Conservation (phyloP, 2,797 vertebrate species). For the Pseudomugil gertrudae region DNA sequence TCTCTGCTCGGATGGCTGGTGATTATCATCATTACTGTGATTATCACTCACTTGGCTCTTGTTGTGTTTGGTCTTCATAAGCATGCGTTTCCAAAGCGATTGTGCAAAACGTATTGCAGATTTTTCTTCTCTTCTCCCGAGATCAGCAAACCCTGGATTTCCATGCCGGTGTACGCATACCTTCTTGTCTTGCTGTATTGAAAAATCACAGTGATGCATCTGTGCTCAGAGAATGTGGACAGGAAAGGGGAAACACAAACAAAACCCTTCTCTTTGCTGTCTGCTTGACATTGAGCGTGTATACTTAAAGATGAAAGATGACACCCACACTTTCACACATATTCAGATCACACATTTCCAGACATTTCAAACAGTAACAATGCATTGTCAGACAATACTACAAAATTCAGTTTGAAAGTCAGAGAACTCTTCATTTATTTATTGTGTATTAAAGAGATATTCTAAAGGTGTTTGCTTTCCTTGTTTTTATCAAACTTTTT, state of each 20-base stretch:
- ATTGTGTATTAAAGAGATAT: constrained; percentile 47
- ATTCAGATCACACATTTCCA: constrained; percentile 44
- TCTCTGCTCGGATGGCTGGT: constrained; percentile 57
- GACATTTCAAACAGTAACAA: constrained; percentile 50
- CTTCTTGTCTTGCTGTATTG: constrained; percentile 33
- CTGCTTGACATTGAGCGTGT: constrained; percentile 61
- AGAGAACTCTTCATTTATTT: constrained; percentile 58
- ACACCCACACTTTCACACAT: constrained; percentile 18
- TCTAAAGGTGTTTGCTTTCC: constrained; percentile 34
- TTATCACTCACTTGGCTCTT: constrained; percentile 65
- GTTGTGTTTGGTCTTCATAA: constrained; percentile 43
- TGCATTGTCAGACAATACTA: constrained; percentile 46
- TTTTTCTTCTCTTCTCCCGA: not conserved
- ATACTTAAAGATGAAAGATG: constrained; percentile 58
- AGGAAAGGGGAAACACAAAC: not conserved
- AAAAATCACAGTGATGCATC: constrained; percentile 16
- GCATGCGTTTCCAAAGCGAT: constrained; percentile 29
- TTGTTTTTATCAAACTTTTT: constrained; percentile 41
- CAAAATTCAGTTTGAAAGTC: constrained; percentile 65
- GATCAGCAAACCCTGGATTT: constrained; percentile 18
- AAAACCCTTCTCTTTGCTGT: constrained; percentile 45
- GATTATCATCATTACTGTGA: constrained; percentile 71
- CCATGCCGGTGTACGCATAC: constrained; percentile 27
- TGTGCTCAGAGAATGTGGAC: constrained; percentile 19
- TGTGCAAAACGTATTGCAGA: constrained; percentile 24